Conservation (phyloP, 2,113 vertebrate genomes). For the Rhagologus leucostigma region DNA sequence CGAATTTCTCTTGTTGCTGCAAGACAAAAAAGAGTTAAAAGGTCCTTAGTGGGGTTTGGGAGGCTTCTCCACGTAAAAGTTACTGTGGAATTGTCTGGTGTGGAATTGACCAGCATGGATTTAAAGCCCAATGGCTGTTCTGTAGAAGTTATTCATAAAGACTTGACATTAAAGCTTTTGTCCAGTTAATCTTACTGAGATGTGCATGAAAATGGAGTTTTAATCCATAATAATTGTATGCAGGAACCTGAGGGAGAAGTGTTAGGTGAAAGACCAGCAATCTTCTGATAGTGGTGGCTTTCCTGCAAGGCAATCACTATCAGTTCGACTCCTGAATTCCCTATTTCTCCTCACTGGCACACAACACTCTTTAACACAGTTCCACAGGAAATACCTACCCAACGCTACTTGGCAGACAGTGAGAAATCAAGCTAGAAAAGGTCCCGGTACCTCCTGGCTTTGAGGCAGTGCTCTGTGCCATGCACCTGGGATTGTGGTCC, state of each 20-base stretch:
- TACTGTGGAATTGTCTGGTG: not conserved
- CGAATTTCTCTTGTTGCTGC: not conserved
- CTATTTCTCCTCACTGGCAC: not conserved
- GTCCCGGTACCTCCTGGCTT: not conserved
- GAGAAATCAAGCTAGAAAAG: not conserved
- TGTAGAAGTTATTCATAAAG: not conserved
- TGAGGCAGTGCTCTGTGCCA: not conserved
- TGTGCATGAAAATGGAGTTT: not conserved
- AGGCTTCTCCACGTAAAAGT: not conserved
- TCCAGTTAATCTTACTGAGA: not conserved
- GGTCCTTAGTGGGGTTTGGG: not conserved
- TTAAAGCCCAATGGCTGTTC: not conserved
- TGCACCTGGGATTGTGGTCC: not conserved
- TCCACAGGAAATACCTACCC: not conserved
- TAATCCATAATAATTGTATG: not conserved
- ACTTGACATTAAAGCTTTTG: not conserved
- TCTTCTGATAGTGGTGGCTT: not conserved
- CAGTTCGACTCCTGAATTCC: not conserved
- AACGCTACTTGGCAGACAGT: fast-evolving
- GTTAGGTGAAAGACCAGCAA: fast-evolving
- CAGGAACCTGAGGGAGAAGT: not conserved
- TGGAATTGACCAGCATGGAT: not conserved
- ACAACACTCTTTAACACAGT: not conserved
- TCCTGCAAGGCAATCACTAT: not conserved
- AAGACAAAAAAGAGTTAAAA: not conserved